Base-by-base conservation (phyloP, 1,140 invertebrate species). In the Drosophila biarmipes region DNA sequence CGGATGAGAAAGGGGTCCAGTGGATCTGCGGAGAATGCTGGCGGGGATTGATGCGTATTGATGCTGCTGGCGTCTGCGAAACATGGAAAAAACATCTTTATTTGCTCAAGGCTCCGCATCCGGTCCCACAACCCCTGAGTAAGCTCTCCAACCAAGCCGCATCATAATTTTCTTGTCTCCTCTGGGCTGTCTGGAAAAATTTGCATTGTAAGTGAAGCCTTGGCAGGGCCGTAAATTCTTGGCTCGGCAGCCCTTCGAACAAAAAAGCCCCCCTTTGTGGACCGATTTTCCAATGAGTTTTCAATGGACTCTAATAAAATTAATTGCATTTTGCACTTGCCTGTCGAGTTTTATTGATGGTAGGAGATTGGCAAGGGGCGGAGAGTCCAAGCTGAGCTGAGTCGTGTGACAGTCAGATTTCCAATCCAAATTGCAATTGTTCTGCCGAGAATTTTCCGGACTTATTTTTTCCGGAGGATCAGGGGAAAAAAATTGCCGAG, bases 11-110 rank as follows among this genome's bases (percentile, higher is more conserved):
- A 48, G 51, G 59, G 43, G 21, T 37, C 12, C 29, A 11, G 6
- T 29, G 52, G 21, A 63, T 37, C 27, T 21, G 43, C 8, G 19
- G 34, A 42, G 59, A 8, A 8, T 10, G 68, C 37, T 34, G 52
- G 46, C 37, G 24, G 54, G 63, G 57, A 82, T 89, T 87, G 82
- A 89, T 87, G 82, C 82, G 78, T 86, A 86, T 87, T 87, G 82
- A 87, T 78, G 82, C 82, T 78, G 78, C 69, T 55, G 66, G 63
- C 66, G 75, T 84, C 63, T 82, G 62, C 66, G 62, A 76, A 82
- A 73, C 68, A 82, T 87, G 67, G 43, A 78, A 86, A 76, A 85
- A 86, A 89, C 62, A 78, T 72, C 46, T 78, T 78, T 79, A 89
- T 89, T 82, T 82, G 75, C 82, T 72, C 71, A 76, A 84, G 84